Base-by-base conservation (phyloP, 2,797 vertebrate species). In the Cynodonichthys magdalenae region DNA sequence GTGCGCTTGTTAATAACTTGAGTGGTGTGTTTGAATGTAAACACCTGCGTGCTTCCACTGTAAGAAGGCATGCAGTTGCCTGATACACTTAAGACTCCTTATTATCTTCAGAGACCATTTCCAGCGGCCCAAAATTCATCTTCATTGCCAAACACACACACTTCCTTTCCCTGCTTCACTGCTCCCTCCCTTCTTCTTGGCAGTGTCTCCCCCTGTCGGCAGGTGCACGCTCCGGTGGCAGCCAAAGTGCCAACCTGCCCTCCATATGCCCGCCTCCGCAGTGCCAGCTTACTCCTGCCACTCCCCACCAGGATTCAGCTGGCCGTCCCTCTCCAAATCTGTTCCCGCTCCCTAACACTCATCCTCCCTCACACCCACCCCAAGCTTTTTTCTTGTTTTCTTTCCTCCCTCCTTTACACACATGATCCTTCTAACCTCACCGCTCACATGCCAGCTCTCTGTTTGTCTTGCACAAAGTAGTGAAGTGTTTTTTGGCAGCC, bases 191-290 rank as follows among this genome's bases (percentile, higher is more conserved):
- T 29, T 52, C 41, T 58, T 12, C 82, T 90, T 92, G 93, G 93
- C 93, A 83, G 63, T 59, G 68, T 82, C 87, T 85, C 76, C 81
- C 88, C 80, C 83, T 90, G 77, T 80, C 87, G 88, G 92, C 94
- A 95, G 94, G 94, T 95, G 94, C 83, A 84, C 75, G 8, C 83
- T 79, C 77, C 46, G 75, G 85, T 81, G 83, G 85, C 89, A 91
- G 93, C 92, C 93, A 94, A 93, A 92, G 82, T 86, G 87, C 90
- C 93, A 92, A 93, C 92, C 92, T 93, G 92, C 91, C 91, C 83
- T 88, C 93, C 94, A 94, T 94, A 95, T 94, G 93, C 91, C 92
- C 76, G 86, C 89, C 75, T 89, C 89, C 72, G 0, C 88, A 91
- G 80, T 93, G 94, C 94, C 94, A 94, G 93, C 90, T 89, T 89